Evolutionary conservation across 2,113 vertebrate species (phyloP), one percentile per base, ranked within the genome.

Genomic region (Passer montanus): DNA sequence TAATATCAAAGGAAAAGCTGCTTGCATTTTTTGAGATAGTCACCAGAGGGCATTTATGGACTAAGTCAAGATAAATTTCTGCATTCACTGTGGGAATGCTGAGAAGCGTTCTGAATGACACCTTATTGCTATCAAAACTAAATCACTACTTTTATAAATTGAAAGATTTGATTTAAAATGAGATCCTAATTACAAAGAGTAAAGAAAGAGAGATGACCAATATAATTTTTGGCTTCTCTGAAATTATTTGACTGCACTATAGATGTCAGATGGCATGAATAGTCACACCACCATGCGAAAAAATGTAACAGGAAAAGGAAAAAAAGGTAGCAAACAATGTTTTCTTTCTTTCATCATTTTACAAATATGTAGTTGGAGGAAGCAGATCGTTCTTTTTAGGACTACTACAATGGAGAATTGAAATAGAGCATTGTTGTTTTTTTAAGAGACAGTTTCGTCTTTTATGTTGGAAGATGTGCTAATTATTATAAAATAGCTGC

Each of bases 1-100:
- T 35, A 83, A 39, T 67, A 52, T 62, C 37, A 63, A 79, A 92
- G 31, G 43, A 64, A 58, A 93, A 97, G 76, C 27, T 77, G 84
- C 95, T 89, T 98, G 98, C 97, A 98, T 97, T 98, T 97, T 97
- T 96, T 59, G 82, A 97, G 95, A 94, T 43, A 76, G 98, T 97
- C 98, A 98, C 98, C 97, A 98, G 98, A 98, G 98, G 98, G 98
- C 98, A 98, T 98, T 98, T 98, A 98, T 97, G 94, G 92, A 98
- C 98, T 98, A 97, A 98, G 66, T 96, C 96, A 97, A 96, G 90
- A 94, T 22, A 84, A 50, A 88, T 97, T 95, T 96, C 96, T 97
- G 19, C 86, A 88, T 91, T 94, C 73, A 81, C 74, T 75, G 53
- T 67, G 56, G 95, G 97, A 97, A 96, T 75, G 91, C 64, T 37